Conservation (phyloP, 2,888 invertebrate species). For the Hypena proboscidalis region DNA sequence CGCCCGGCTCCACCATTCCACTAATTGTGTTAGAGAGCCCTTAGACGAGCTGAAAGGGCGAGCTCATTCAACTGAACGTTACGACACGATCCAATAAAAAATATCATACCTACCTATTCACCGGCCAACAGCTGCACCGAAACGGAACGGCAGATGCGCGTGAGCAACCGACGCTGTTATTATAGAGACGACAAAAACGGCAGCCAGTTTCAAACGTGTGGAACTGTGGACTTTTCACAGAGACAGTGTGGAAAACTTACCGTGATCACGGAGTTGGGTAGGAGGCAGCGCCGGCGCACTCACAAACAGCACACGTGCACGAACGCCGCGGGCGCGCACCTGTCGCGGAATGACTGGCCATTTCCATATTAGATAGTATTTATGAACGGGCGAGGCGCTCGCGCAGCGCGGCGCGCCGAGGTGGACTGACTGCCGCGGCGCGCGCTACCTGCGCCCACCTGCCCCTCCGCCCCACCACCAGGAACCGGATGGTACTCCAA, state of each 20-base stretch:
- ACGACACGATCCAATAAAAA: constrained; percentile 64
- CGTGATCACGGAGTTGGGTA: constrained; percentile 49
- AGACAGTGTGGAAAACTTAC: constrained; percentile 64
- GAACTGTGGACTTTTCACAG: constrained; percentile 52
- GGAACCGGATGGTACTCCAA: constrained; percentile 85
- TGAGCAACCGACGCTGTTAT: constrained; percentile 65
- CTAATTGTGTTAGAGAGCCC: constrained; percentile 68
- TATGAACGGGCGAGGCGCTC: constrained; percentile 71
- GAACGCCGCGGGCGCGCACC: constrained; percentile 80
- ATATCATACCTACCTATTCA: constrained; percentile 72
- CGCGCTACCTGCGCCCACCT: constrained; percentile 83
- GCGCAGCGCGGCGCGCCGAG: constrained; percentile 76
- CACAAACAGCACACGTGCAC: constrained; percentile 84
- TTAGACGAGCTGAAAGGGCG: constrained; percentile 58
- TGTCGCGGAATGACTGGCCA: constrained; percentile 82
- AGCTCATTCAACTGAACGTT: constrained; percentile 58
- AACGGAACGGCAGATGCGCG: constrained; percentile 80
- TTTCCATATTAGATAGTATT: constrained; percentile 75
- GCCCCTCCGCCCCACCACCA: constrained; percentile 79
- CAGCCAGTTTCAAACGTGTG: constrained; percentile 52
- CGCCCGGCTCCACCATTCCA: constrained; percentile 44
- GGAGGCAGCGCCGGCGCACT: constrained; percentile 75
- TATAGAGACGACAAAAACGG: constrained; percentile 67
- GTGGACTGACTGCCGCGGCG: constrained; percentile 76
- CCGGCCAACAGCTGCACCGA: constrained; percentile 74